phyloP scores from a whole-genome alignment of 2,113 vertebrate genomes.

The Chinchilla lanigera region DNA sequence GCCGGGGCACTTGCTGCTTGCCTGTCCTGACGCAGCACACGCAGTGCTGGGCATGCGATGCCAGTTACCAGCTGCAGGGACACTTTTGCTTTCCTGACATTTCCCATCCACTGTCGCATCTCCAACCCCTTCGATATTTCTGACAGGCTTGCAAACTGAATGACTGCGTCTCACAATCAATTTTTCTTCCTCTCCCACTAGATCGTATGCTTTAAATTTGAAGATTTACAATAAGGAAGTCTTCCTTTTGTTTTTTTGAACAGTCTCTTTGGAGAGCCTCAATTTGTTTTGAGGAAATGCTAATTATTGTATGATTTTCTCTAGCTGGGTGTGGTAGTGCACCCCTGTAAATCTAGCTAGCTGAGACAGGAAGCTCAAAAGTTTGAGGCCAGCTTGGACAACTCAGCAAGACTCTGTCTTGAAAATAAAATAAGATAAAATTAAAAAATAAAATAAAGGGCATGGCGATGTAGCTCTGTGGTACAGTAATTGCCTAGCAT shows the following conservation, averaged over 20 bases:
- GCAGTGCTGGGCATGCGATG: neutral
- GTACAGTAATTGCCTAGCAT: neutral
- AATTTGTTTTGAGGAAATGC: conserved; percentile 17
- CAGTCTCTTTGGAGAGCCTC: neutral
- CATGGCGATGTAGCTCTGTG: neutral
- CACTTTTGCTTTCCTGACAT: neutral
- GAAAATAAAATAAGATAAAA: neutral
- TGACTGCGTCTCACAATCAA: neutral
- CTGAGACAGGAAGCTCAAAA: neutral
- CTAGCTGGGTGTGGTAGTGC: neutral
- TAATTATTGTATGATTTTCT: conserved; percentile 42
- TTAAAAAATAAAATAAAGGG: neutral
- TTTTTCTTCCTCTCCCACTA: neutral
- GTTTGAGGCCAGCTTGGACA: neutral
- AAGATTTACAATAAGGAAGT: neutral
- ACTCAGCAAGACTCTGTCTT: neutral
- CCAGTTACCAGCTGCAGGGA: neutral
- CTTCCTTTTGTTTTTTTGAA: neutral
- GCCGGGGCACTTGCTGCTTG: neutral
- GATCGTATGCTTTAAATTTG: neutral
- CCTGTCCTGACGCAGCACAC: neutral
- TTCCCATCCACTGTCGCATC: neutral
- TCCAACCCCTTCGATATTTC: neutral
- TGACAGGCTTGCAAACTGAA: neutral
- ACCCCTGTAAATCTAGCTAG: neutral